Conservation (phyloP, 2,113 vertebrate species). For the Prunella fulvescens region DNA sequence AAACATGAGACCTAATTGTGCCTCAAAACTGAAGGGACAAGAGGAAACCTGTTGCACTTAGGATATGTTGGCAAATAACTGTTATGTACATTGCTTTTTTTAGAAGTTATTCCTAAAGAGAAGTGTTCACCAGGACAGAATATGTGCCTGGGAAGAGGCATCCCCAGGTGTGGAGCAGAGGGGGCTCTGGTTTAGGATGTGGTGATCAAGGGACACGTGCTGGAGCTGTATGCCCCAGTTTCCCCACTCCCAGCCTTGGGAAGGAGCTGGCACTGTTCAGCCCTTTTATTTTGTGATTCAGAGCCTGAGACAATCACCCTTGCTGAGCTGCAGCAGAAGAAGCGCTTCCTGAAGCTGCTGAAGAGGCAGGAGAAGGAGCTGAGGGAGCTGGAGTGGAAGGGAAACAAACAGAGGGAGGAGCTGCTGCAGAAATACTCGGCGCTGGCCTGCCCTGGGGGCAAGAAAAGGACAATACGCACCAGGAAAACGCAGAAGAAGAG, state of each 20-base stretch:
- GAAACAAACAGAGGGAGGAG: constrained; percentile 83
- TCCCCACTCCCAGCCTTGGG: neutral
- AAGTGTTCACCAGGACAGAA: neutral
- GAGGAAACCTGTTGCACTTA: neutral
- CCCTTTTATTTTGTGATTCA: constrained; percentile 32
- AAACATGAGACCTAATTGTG: neutral
- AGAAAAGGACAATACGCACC: constrained; percentile 40
- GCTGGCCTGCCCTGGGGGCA: constrained; percentile 63
- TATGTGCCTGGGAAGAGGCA: neutral
- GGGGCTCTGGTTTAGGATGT: neutral
- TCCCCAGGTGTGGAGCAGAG: neutral
- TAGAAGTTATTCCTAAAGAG: neutral
- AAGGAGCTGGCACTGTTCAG: neutral
- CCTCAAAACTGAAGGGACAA: neutral
- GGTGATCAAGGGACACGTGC: too few relatives aligned
- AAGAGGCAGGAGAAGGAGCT: constrained; percentile 91
- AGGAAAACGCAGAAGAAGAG: constrained; percentile 76
- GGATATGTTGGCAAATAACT: neutral
- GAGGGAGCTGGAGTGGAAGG: constrained; percentile 84
- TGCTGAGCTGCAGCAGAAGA: constrained; percentile 85
- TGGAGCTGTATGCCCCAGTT: neutral
- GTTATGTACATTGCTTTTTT: neutral
- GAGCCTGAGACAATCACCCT: constrained; percentile 80
- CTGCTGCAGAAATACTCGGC: constrained; percentile 80
- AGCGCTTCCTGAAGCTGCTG: constrained; percentile 84